phyloP scores from a whole-genome alignment of 2,888 invertebrate species.

The Imbricaverruca yamaguchii region DNA sequence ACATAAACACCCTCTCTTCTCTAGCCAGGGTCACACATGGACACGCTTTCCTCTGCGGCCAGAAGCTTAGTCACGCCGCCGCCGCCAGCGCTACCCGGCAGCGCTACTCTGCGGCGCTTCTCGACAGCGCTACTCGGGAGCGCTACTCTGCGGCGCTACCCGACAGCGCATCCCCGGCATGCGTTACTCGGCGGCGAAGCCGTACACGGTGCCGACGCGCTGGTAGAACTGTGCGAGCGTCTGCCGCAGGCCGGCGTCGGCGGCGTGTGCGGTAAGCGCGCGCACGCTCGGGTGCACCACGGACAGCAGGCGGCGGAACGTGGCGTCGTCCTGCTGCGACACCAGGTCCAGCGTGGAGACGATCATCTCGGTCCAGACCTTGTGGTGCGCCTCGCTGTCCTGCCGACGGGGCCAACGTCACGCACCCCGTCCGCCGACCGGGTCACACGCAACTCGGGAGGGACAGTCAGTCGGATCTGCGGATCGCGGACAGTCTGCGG shows the following conservation, averaged over 20 bases:
- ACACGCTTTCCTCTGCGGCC: no score
- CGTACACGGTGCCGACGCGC: conserved; percentile 47
- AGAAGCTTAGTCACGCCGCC: no score
- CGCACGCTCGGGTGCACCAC: conserved; percentile 51
- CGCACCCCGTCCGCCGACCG: no score
- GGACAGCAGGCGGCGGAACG: conserved; percentile 51
- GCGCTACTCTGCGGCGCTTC: not conserved
- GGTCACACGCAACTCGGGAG: no score
- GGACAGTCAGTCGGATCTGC: no score
- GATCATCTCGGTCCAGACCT: conserved; percentile 75
- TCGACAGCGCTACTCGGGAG: not conserved
- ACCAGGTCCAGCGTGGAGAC: conserved; percentile 75
- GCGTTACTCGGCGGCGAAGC: conserved; percentile 38
- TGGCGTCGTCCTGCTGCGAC: conserved; percentile 47
- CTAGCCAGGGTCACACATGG: no score
- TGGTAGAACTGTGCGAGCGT: conserved; percentile 51
- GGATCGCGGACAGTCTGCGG: no score
- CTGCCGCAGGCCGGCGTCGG: conserved; percentile 49
- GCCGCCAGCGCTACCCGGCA: no score
- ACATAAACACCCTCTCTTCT: no score
- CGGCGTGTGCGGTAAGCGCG: conserved; percentile 50
- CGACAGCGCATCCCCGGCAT: not conserved
- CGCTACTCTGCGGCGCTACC: not conserved
- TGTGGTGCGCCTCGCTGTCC: conserved; percentile 78
- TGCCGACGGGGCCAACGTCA: conserved; percentile 40